phyloP scores from a whole-genome alignment of 2,888 invertebrate species.

The Xestoiulus laeticollis region DNA sequence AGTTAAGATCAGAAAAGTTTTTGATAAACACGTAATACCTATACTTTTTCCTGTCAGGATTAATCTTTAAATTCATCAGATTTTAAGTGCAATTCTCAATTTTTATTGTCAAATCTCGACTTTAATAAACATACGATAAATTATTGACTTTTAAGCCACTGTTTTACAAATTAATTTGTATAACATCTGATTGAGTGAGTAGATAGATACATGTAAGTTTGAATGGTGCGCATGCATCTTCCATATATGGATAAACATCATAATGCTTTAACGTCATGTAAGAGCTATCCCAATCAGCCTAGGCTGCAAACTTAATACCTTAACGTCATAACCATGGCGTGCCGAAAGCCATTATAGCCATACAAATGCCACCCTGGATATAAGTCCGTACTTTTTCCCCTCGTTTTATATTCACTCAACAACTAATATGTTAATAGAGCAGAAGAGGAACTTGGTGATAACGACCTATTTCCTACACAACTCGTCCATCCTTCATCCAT shows the following conservation, averaged over 20 bases:
- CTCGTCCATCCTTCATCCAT: constrained; percentile 47
- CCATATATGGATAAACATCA: neutral
- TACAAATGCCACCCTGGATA: neutral
- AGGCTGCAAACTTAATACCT: neutral
- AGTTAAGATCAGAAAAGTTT: too few relatives aligned
- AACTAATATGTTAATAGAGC: constrained; percentile 46
- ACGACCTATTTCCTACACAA: constrained; percentile 42
- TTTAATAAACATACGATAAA: too few relatives aligned
- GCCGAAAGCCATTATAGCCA: neutral
- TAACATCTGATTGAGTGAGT: too few relatives aligned
- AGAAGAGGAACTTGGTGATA: constrained; percentile 46
- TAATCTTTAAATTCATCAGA: too few relatives aligned
- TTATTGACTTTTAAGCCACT: too few relatives aligned
- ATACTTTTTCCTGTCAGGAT: too few relatives aligned
- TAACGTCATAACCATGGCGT: neutral
- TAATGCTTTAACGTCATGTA: neutral
- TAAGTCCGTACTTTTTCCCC: constrained; percentile 34
- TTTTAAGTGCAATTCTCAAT: too few relatives aligned
- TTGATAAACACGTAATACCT: too few relatives aligned
- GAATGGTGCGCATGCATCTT: too few relatives aligned
- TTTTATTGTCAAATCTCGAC: too few relatives aligned
- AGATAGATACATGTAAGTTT: too few relatives aligned
- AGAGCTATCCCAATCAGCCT: neutral
- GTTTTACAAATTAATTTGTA: too few relatives aligned
- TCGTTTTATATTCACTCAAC: constrained; percentile 39